Conservation (phyloP, 2,797 vertebrate species). For the Carcharodon carcharias region DNA sequence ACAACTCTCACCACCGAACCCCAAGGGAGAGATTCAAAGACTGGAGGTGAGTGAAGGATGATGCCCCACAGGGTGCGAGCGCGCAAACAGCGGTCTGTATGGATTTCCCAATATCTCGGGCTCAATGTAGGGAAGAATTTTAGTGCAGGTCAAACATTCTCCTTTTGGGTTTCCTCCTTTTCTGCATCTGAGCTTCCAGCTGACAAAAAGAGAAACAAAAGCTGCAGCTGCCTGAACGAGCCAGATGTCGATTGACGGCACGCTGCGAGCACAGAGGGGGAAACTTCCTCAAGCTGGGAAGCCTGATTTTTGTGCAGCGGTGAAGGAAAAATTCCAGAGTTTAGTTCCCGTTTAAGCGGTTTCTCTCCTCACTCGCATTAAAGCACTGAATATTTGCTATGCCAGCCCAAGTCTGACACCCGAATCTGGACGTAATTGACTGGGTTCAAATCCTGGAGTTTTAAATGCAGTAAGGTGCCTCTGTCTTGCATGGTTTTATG, state of each 20-base stretch:
- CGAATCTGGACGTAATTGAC: not conserved
- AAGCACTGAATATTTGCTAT: not conserved
- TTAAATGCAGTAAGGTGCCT: not conserved
- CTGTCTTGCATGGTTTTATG: not conserved
- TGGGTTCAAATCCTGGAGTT: not conserved
- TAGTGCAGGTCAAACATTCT: not conserved
- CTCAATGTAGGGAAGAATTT: not conserved
- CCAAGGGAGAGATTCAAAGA: not conserved
- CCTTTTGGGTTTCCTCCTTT: not conserved
- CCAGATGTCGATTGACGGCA: not conserved
- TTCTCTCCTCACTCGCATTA: not conserved
- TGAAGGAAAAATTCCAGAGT: not conserved
- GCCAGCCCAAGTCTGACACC: not conserved
- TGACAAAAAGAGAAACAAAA: not conserved
- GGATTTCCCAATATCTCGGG: not conserved
- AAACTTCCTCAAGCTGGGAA: not conserved
- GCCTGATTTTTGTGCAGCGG: not conserved
- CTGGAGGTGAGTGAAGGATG: not conserved
- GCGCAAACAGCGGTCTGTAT: not conserved
- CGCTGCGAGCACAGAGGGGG: not conserved
- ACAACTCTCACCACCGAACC: not conserved
- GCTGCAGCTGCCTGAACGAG: not conserved
- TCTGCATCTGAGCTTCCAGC: not conserved
- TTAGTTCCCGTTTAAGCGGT: not conserved
- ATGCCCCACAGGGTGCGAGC: not conserved